Evolutionary conservation across 2,888 invertebrate genomes (phyloP).

Genomic region (Petrolisthes cinctipes): DNA sequence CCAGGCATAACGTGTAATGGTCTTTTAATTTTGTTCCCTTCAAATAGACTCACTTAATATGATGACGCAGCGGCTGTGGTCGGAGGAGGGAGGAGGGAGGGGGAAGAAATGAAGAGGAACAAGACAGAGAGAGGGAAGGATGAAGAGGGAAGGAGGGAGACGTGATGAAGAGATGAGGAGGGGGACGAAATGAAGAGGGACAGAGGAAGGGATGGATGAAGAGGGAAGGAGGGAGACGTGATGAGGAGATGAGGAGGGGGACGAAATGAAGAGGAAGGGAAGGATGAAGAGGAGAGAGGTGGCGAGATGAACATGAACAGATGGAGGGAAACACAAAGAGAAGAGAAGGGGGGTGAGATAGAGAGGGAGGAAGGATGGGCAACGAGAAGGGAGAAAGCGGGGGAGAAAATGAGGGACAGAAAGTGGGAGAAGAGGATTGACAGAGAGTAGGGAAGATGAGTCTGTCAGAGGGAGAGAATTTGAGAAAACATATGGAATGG

Average conservation of each 20-base stretch:
- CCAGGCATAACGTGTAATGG: conserved; percentile 51
- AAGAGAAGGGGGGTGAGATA: background rate
- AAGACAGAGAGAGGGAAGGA: background rate
- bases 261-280: background rate
- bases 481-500: background rate
- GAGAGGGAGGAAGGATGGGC: background rate
- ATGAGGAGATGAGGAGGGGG: too few species aligned
- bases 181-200: background rate
- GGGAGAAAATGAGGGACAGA: too few species aligned
- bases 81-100: conserved; percentile 10
- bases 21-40: conserved; percentile 55
- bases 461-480: background rate
- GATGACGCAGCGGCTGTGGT: conserved; percentile 29
- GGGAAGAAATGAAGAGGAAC: background rate
- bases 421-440: background rate
- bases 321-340: background rate
- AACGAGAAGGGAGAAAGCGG: background rate
- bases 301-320: background rate
- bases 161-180: background rate
- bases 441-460: background rate
- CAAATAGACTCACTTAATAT: conserved; percentile 56
- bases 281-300: background rate
- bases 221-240: background rate
- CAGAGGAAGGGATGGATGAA: conserved; percentile 2
- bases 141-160: background rate